These are phyloP conservation scores for Gerris buenoi DNA, from an alignment of 1,140 invertebrate species.

Conservation along the genomic window DNA sequence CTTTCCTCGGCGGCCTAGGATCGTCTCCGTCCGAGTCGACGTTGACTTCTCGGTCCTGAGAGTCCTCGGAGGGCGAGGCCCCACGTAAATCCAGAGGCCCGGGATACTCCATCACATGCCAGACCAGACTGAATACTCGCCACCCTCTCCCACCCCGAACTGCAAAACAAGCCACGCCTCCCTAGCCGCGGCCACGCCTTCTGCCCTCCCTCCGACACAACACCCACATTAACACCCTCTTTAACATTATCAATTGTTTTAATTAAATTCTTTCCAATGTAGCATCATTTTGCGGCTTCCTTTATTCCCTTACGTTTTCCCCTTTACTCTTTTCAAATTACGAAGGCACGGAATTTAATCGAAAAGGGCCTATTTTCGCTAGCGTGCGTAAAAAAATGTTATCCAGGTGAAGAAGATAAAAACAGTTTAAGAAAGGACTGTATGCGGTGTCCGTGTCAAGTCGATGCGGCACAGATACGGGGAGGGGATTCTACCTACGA, in stretches of 20 bases:
- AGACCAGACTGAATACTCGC: background rate
- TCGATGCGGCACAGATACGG: no score
- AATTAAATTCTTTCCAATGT: conserved; percentile 6
- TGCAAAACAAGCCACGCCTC: background rate
- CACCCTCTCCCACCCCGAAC: background rate
- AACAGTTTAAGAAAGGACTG: no score
- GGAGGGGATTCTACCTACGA: no score
- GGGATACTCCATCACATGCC: conserved; percentile 2
- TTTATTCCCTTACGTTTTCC: background rate
- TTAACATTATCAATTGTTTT: background rate
- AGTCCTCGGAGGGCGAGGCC: background rate
- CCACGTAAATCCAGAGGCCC: conserved; percentile 5
- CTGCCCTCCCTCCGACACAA: background rate
- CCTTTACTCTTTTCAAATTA: background rate
- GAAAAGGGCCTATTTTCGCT: background rate
- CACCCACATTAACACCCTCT: conserved; percentile 2
- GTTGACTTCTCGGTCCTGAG: background rate
- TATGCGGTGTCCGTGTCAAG: no score
- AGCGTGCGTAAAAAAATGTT: no score
- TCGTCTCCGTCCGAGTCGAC: conserved; percentile 4
- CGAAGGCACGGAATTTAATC: background rate
- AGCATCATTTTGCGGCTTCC: background rate
- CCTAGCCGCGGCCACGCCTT: background rate
- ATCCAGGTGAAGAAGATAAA: no score
- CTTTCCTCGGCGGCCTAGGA: conserved; percentile 14